Evolutionary conservation across 92 coral and sea anemone species (phyloP).

Genomic region (Isaurus tuberculatus): DNA sequence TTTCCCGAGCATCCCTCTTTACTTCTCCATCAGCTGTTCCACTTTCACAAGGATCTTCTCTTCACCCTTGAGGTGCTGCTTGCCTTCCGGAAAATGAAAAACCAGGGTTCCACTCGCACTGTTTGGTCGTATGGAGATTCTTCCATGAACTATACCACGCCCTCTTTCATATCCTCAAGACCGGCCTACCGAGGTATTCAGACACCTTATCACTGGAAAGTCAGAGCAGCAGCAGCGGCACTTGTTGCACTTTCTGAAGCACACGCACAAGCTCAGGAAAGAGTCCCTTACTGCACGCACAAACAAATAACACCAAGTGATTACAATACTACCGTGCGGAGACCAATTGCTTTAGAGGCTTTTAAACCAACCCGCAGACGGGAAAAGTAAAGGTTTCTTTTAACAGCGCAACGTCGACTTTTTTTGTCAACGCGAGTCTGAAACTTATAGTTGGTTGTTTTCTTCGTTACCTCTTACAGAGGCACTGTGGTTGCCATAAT

Average conservation of each 20-base stretch:
- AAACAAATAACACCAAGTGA: background rate
- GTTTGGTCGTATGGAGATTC: constrained; percentile 21
- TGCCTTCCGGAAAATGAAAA: constrained; percentile 21
- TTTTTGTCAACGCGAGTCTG: background rate
- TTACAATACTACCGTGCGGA: background rate
- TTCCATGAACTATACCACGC: background rate
- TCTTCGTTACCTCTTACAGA: background rate
- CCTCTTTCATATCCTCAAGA: background rate
- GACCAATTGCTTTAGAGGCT: background rate
- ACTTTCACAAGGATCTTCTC: constrained; percentile 55
- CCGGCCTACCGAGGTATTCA: constrained; percentile 8
- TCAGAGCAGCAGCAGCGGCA: constrained; percentile 38
- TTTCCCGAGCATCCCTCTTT: constrained; percentile 55
- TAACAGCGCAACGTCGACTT: background rate
- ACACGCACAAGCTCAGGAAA: constrained; percentile 21
- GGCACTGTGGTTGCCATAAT: background rate
- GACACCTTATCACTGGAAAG: constrained; percentile 12
- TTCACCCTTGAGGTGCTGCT: constrained; percentile 59
- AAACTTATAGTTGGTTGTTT: background rate
- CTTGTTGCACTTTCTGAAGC: constrained; percentile 41
- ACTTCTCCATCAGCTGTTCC: constrained; percentile 50
- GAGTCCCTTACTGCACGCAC: background rate
- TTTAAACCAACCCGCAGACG: background rate
- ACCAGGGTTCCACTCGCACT: background rate
- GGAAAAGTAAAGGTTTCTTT: background rate